phyloP scores from a whole-genome alignment of 2,888 invertebrate genomes.

The Cantharis lateralis region DNA sequence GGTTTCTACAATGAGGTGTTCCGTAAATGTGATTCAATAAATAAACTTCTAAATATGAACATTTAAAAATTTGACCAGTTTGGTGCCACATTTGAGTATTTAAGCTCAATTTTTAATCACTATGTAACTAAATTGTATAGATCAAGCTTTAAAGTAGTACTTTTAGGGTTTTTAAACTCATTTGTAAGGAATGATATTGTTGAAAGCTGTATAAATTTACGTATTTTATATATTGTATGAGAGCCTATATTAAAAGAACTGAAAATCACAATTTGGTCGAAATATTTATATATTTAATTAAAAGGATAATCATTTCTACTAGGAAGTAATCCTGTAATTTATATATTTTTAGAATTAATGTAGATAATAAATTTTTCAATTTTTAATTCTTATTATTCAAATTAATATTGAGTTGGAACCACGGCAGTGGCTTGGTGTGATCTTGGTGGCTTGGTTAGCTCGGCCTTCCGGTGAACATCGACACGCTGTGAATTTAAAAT shows the following conservation, averaged over 20 bases:
- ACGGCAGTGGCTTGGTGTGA: too few species aligned
- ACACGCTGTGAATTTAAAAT: too few species aligned
- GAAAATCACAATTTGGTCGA: constrained; percentile 45
- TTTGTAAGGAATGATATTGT: constrained; percentile 44
- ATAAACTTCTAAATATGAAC: constrained; percentile 35
- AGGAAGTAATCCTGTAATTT: neutral
- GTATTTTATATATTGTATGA: constrained; percentile 54
- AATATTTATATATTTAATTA: constrained; percentile 36
- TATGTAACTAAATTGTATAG: constrained; percentile 39
- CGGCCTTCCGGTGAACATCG: too few species aligned
- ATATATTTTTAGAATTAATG: neutral
- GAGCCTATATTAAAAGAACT: constrained; percentile 44
- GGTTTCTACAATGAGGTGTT: constrained; percentile 54
- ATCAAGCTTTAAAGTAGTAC: constrained; percentile 54
- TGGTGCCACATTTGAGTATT: constrained; percentile 57
- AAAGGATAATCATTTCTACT: neutral
- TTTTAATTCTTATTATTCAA: neutral
- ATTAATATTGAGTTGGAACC: neutral
- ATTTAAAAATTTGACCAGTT: constrained; percentile 54
- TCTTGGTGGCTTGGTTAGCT: too few species aligned
- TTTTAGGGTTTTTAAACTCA: constrained; percentile 51
- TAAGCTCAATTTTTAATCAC: constrained; percentile 55
- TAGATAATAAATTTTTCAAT: neutral
- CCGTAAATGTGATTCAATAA: constrained; percentile 51
- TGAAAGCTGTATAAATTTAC: constrained; percentile 48